A percentile compares a stretch with the other conserved stretches of the same genome.
Conservation (phyloP, 2,888 invertebrate genomes). For the Drosophila helvetica region DNA sequence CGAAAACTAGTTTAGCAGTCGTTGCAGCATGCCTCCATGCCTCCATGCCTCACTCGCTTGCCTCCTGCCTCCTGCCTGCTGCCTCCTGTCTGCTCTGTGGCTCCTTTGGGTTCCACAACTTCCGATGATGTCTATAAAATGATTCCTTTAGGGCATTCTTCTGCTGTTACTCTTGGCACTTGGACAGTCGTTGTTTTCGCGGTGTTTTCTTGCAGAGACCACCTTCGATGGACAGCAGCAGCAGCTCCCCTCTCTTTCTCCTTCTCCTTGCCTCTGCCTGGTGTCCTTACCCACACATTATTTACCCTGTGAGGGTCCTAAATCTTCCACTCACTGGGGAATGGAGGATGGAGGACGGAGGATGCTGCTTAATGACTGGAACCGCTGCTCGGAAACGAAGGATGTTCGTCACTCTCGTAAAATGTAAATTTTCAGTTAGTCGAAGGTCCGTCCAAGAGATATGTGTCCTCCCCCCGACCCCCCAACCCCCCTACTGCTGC, state of each 20-base stretch:
- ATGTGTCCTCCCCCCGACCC: neutral
- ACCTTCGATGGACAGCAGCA: slow-evolving; percentile 19
- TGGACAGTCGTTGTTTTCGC: slow-evolving; percentile 18
- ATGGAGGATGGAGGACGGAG: neutral
- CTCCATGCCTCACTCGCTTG: neutral
- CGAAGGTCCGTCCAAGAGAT: slow-evolving; percentile 29
- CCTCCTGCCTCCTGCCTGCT: neutral
- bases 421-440: slow-evolving; percentile 65
- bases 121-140: slow-evolving; percentile 74
- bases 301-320: slow-evolving; percentile 39
- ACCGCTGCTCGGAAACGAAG: slow-evolving; percentile 34
- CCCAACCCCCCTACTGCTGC: neutral
- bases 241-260: slow-evolving; percentile 3
- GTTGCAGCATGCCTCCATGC: slow-evolving; percentile 8
- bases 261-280: slow-evolving; percentile 5
- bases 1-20: slow-evolving; percentile 59
- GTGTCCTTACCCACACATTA: slow-evolving; percentile 34
- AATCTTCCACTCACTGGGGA: slow-evolving; percentile 42
- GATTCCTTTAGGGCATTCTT: slow-evolving; percentile 72
- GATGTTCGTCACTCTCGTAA: slow-evolving; percentile 59
- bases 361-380: slow-evolving; percentile 66
- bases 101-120: slow-evolving; percentile 55
- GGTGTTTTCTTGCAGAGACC: slow-evolving; percentile 27
- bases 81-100: slow-evolving; percentile 2
- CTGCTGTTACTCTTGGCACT: slow-evolving; percentile 54